Conservation (phyloP, 2,797 vertebrate genomes). For the Australoheros facetus region DNA sequence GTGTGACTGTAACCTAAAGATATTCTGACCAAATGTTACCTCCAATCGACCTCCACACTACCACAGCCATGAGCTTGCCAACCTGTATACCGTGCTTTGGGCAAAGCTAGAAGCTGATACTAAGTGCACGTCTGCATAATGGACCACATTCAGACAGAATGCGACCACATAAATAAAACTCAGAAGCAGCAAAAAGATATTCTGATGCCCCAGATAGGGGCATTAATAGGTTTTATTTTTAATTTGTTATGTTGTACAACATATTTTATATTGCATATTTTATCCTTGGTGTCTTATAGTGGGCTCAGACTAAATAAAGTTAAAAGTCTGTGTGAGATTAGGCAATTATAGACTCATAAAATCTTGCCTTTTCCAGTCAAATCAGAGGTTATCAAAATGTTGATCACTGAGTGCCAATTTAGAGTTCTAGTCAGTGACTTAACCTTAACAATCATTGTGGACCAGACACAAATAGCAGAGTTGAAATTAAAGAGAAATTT, state of each 20-base stretch:
- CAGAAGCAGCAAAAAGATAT: background rate
- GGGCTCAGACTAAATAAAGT: background rate
- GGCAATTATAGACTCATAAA: background rate
- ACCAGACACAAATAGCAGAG: background rate
- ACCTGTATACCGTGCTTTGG: background rate
- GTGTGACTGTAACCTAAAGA: background rate
- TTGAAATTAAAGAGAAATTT: background rate
- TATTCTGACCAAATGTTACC: background rate
- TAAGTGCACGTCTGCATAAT: background rate
- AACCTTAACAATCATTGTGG: background rate
- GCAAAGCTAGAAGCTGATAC: background rate
- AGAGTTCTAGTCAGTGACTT: background rate
- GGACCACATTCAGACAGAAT: background rate
- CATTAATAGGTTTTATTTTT: background rate
- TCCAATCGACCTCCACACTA: background rate
- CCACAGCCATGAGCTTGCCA: too few species aligned
- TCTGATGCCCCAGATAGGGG: background rate
- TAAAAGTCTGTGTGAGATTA: background rate
- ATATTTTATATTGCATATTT: background rate
- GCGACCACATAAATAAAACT: background rate
- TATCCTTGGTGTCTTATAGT: background rate
- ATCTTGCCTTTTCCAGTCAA: background rate
- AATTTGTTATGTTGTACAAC: background rate
- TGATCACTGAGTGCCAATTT: background rate
- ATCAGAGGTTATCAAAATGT: background rate